Conservation (phyloP, 2,113 vertebrate species). For the Hucho hucho region DNA sequence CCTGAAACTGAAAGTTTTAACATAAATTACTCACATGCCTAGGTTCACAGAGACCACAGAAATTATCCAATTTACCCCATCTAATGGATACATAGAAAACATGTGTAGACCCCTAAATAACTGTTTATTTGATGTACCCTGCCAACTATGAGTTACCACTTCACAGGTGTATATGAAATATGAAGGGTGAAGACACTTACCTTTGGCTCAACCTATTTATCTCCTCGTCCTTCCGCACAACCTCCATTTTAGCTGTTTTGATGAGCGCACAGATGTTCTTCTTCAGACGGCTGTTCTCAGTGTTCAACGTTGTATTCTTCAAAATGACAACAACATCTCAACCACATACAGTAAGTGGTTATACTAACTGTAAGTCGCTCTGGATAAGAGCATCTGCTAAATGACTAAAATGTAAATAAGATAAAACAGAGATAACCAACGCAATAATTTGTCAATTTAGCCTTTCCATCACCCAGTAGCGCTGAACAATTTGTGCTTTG, state of each 20-base stretch:
- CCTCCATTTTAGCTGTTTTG: slow-evolving; percentile 90
- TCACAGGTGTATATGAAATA: background rate
- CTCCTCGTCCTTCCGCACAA: slow-evolving; percentile 91
- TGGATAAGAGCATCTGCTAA: slow-evolving; percentile 41
- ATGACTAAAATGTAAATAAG: slow-evolving; percentile 60
- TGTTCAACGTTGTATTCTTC: slow-evolving; percentile 85
- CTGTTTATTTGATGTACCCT: too few species aligned
- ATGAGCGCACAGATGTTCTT: slow-evolving; percentile 95
- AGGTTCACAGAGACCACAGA: too few species aligned
- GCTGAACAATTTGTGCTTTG: too few species aligned
- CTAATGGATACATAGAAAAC: background rate
- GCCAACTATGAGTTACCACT: too few species aligned
- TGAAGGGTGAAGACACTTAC: slow-evolving; percentile 60
- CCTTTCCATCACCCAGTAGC: too few species aligned
- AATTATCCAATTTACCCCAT: background rate
- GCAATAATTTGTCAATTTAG: too few species aligned
- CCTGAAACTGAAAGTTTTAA: slow-evolving; percentile 44
- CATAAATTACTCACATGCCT: background rate
- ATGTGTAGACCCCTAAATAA: too few species aligned
- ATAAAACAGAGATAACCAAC: too few species aligned
- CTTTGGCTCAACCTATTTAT: slow-evolving; percentile 84
- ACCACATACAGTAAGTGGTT: background rate
- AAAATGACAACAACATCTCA: slow-evolving; percentile 12
- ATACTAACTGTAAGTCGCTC: background rate
- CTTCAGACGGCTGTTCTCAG: slow-evolving; percentile 87